Conservation (phyloP, 2,113 vertebrate genomes). For the Trinectes maculatus region DNA sequence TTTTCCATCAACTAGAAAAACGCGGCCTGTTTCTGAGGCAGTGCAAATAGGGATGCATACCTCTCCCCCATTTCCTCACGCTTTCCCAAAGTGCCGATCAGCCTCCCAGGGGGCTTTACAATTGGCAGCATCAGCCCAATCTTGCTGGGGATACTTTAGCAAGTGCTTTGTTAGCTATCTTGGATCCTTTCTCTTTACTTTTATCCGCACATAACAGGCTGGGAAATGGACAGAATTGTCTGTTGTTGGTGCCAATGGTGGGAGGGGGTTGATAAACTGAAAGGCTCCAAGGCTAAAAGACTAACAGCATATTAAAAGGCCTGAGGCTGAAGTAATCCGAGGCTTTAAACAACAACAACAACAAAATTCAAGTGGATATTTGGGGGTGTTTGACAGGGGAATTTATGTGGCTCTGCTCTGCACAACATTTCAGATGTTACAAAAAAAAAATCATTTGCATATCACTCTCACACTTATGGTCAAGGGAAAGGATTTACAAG, state of each 20-base stretch:
- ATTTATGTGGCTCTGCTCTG: conserved; percentile 28
- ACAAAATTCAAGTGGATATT: conserved; percentile 31
- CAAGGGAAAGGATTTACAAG: conserved; percentile 28
- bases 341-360: conserved; percentile 27
- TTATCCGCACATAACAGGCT: conserved; percentile 37
- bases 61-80: conserved; percentile 30
- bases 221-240: conserved; percentile 52
- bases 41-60: conserved; percentile 23
- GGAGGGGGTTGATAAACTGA: conserved; percentile 54
- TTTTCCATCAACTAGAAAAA: conserved; percentile 37
- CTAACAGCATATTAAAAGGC: conserved; percentile 44
- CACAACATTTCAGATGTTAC: conserved; percentile 33
- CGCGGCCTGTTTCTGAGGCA: conserved; percentile 28
- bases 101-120: conserved; percentile 31
- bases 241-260: conserved; percentile 34
- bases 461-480: conserved; percentile 28
- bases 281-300: conserved; percentile 37
- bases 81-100: conserved; percentile 40
- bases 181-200: conserved; percentile 29
- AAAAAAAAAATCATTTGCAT: conserved; percentile 46
- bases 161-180: conserved; percentile 56
- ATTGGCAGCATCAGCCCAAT: conserved; percentile 41
- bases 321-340: conserved; percentile 39
- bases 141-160: conserved; percentile 38
- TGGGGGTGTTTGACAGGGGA: conserved; percentile 17